Base-by-base conservation (phyloP, 2,113 vertebrate species). In the Ornithorhynchus anatinus region DNA sequence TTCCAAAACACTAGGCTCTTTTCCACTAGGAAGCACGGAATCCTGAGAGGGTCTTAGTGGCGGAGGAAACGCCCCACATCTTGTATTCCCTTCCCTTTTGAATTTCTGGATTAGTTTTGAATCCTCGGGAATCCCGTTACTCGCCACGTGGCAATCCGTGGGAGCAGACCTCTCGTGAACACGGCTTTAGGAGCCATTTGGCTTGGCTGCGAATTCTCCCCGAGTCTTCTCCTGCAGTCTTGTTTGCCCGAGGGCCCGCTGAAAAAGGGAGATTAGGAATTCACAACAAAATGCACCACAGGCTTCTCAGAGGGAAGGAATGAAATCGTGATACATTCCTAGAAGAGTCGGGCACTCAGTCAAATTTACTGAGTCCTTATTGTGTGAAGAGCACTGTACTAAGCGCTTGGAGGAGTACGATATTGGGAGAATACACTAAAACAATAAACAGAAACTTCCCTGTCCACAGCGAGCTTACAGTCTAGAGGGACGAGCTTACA, bases 141-240 rank as follows among this genome's bases (percentile, higher is more conserved):
- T 76, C 58, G 36, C 50, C 52, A 66, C 39, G 16, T 65, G 20
- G 54, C 69, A 48, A 72, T 75, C 62, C 42, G 37, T 27, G 25
- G 5, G 67, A 54, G 38, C 69, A 74, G 13, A 50, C 65, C 56
- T 74, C 43, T 36, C 51, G 12, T 8, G 42, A 8, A 35, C 56
- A 72, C 33, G 59, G 56, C 10, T 7, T 16, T 11, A n/a, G 7
- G 31, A 37, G 12, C 12, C 16, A 11, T 47, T 54, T 12, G 29
- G n/a, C 10, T 33, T 36, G 6, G 1, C 39, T 17, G 37, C 29
- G n/a, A 69, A 40, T 37, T 23, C 15, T 53, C 23, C 36, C 22
- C 19, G 31, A 23, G 27, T 4, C 44, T 33, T 64, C 32, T n/a
- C 44, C 5, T 4, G 7, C 8, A 33, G 25, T 9, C 40, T 8